phyloP scores from a whole-genome alignment of 2,888 invertebrate genomes.

The Podabrus alpinus region DNA sequence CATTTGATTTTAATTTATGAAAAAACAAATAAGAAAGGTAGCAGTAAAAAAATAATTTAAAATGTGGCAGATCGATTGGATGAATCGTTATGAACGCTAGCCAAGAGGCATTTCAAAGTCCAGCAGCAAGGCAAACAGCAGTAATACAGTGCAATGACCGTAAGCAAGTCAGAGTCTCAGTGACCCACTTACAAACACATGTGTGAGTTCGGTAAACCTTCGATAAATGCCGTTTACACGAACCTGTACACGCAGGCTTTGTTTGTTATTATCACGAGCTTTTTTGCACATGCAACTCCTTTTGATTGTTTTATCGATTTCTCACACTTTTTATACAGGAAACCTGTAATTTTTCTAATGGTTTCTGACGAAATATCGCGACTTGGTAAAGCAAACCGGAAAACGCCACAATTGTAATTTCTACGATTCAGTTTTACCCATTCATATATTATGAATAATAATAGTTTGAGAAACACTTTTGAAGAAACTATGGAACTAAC shows the following conservation, averaged over 20 bases:
- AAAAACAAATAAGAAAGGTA: background rate
- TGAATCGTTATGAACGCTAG: conserved; percentile 12
- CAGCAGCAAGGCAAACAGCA: conserved; percentile 41
- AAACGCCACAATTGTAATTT: background rate
- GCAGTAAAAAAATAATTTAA: background rate
- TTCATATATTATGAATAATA: background rate
- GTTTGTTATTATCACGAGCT: conserved; percentile 32
- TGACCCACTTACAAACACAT: conserved; percentile 56
- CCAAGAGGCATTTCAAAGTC: conserved; percentile 37
- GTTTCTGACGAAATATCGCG: conserved; percentile 7
- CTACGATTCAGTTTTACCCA: background rate
- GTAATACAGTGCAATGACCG: conserved; percentile 54
- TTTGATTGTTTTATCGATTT: conserved; percentile 24
- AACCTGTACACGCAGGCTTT: conserved; percentile 31
- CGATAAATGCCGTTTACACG: conserved; percentile 37
- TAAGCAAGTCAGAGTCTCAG: conserved; percentile 54
- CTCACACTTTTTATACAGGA: conserved; percentile 16
- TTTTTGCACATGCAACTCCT: conserved; percentile 25
- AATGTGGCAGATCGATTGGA: conserved; percentile 1
- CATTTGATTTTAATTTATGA: background rate
- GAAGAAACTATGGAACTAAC: background rate
- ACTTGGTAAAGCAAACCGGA: conserved; percentile 5
- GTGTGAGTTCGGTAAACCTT: conserved; percentile 47
- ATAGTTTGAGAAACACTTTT: background rate
- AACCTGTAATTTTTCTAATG: conserved; percentile 13